These are phyloP conservation scores for western clawed frog (Xenopus tropicalis) DNA, from an alignment of 2,113 vertebrate species.

Conservation along the genomic window DNA sequence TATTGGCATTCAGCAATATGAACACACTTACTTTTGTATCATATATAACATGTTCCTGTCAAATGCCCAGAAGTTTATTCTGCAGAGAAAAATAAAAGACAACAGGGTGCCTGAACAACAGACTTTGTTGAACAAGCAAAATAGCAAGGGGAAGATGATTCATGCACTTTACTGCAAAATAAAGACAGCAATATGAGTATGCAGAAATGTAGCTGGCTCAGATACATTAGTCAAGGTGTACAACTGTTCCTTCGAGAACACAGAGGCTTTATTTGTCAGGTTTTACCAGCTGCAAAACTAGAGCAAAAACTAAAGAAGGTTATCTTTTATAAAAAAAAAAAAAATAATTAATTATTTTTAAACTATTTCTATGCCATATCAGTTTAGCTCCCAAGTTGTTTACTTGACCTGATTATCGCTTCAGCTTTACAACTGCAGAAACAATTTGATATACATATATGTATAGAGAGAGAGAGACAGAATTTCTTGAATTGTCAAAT, in stretches of 20 bases:
- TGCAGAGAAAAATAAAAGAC: not conserved
- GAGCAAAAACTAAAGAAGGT: not conserved
- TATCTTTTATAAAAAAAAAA: not conserved
- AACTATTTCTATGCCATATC: not conserved
- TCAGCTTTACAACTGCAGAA: not conserved
- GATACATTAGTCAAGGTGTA: not conserved
- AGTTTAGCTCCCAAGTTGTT: not conserved
- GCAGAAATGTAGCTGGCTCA: not conserved
- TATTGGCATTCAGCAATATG: not conserved
- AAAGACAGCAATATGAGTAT: not conserved
- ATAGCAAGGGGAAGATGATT: not conserved
- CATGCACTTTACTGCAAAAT: no score
- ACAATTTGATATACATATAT: no score
- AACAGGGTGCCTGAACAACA: not conserved
- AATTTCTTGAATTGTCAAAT: no score
- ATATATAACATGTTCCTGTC: not conserved
- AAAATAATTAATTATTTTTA: not conserved
- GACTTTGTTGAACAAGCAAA: not conserved
- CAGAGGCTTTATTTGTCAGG: not conserved
- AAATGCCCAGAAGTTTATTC: not conserved
- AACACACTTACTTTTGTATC: not conserved
- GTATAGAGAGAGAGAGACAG: no score
- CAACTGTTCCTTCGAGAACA: not conserved
- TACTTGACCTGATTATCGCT: not conserved
- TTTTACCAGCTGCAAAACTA: not conserved